A percentile compares a stretch with the other conserved stretches of the same genome.
These are phyloP conservation scores for Mobula hypostoma DNA, from an alignment of 2,113 vertebrate genomes.

Conservation along the genomic window DNA sequence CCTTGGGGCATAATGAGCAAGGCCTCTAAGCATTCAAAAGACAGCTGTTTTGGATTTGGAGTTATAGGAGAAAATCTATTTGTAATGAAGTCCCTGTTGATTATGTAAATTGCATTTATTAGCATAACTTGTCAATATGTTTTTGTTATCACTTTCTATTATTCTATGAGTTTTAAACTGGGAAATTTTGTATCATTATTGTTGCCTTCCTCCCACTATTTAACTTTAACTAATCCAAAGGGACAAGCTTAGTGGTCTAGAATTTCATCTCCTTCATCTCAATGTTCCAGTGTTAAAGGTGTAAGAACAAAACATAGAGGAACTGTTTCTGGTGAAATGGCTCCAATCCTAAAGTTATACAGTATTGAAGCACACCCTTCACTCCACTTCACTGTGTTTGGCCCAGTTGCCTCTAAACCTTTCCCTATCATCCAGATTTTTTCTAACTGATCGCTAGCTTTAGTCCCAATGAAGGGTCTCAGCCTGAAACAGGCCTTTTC, in stretches of 20 bases:
- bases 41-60: background rate
- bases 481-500: no score
- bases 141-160: background rate
- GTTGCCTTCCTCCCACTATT: background rate
- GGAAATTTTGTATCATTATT: background rate
- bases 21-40: background rate
- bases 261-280: background rate
- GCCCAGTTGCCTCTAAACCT: no score
- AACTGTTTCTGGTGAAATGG: background rate
- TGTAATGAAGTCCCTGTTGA: background rate
- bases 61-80: background rate
- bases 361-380: no score
- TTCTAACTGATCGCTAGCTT: no score
- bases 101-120: constrained; percentile 13
- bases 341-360: no score
- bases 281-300: background rate
- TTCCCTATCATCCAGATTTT: no score
- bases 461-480: no score
- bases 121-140: background rate
- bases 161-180: background rate
- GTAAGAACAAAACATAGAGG: background rate
- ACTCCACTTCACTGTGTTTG: no score
- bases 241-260: background rate
- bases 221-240: background rate
- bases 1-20: background rate